Conservation (phyloP, 1,140 invertebrate species). For the Odontomachus brunneus region DNA sequence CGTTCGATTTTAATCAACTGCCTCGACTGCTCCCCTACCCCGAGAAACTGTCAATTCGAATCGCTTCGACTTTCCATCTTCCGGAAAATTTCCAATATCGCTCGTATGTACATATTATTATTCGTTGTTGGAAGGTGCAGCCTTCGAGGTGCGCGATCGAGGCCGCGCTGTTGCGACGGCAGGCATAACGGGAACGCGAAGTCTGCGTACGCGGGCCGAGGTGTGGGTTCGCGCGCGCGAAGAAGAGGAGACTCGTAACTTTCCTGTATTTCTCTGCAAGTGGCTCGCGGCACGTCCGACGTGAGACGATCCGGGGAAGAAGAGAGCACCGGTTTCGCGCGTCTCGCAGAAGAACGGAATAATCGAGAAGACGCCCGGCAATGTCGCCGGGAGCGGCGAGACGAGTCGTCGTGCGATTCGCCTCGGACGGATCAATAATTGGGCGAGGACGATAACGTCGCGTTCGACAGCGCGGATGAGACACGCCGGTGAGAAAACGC, state of each 20-base stretch:
- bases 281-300: neutral
- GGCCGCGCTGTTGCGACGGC: neutral
- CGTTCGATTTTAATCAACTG: too few relatives aligned
- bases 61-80: too few relatives aligned
- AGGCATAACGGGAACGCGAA: neutral
- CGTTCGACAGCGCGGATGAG: neutral
- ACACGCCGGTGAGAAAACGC: constrained; percentile 41
- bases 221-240: too few relatives aligned
- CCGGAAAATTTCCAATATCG: too few relatives aligned
- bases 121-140: neutral
- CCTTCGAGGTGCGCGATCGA: neutral
- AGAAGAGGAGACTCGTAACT: neutral
- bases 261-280: neutral
- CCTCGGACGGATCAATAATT: constrained; percentile 63
- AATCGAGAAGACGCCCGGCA: constrained; percentile 2
- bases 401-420: constrained; percentile 2
- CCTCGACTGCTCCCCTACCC: too few relatives aligned
- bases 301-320: neutral
- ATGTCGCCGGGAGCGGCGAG: neutral
- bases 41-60: too few relatives aligned
- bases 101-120: neutral
- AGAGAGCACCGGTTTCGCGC: neutral
- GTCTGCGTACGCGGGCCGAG: neutral
- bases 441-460: constrained; percentile 8
- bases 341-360: constrained; percentile 4